phyloP scores from a whole-genome alignment of 2,113 vertebrate species.

The Chamaetylas fuelleborni region DNA sequence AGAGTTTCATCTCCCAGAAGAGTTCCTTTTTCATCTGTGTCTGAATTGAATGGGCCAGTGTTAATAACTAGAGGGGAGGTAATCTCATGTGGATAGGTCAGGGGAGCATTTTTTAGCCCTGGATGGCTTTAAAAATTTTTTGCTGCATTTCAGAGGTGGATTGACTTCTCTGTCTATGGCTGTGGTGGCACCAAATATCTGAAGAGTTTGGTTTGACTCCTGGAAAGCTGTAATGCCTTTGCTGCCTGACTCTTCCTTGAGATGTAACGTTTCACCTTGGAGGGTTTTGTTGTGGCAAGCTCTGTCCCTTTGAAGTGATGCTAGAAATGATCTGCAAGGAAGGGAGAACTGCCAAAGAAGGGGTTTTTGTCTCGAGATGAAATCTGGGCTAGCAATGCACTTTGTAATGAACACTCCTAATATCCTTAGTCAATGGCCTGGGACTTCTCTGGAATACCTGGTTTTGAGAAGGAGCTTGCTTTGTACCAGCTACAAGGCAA shows the following conservation, averaged over 20 bases:
- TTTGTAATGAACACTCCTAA: neutral
- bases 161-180: neutral
- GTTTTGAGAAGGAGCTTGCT: neutral
- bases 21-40: neutral
- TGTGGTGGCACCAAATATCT: neutral
- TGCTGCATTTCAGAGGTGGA: neutral
- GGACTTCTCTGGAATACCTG: neutral
- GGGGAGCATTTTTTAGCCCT: neutral
- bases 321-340: neutral
- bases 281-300: neutral
- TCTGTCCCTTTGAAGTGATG: neutral
- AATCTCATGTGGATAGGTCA: neutral
- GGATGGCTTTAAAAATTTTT: neutral
- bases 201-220: neutral
- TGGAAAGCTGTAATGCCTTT: neutral
- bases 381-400: neutral
- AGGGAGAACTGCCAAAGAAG: neutral
- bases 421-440: rapidly evolving
- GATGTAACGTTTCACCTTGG: neutral
- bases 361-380: neutral
- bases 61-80: conserved; percentile 13
- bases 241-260: neutral
- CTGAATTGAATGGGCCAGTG: neutral
- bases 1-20: neutral
- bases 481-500: neutral